phyloP scores from a whole-genome alignment of 2,888 invertebrate species.

The Pristionchus fissidentatus region DNA sequence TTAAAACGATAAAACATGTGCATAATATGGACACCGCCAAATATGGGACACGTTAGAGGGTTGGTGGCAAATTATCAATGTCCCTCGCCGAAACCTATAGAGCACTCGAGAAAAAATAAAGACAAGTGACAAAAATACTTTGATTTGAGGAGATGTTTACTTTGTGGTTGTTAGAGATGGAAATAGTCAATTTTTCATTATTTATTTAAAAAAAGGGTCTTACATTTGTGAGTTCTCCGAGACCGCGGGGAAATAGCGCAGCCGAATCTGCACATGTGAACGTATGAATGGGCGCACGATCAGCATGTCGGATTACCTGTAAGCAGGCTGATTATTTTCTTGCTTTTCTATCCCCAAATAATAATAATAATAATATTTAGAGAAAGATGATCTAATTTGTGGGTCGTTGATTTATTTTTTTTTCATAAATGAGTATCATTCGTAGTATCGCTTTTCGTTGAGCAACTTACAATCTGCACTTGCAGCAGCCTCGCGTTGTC shows the following conservation, averaged over 20 bases:
- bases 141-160: no score
- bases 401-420: no score
- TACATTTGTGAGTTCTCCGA: background rate
- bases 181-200: no score
- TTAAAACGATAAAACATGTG: background rate
- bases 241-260: background rate
- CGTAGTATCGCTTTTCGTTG: no score
- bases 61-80: background rate
- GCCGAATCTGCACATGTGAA: background rate
- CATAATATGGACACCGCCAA: background rate
- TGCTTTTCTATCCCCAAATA: background rate
- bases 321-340: background rate
- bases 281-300: conserved; percentile 3
- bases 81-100: background rate
- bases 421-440: no score
- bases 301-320: conserved; percentile 25
- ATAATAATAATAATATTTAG: background rate
- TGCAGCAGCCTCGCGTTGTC: background rate
- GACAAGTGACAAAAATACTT: no score
- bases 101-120: no score
- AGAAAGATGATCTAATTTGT: no score
- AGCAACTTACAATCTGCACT: conserved; percentile 14
- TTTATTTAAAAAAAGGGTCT: background rate
- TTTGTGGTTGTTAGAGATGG: background rate
- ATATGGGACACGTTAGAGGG: no score